Base-by-base conservation (phyloP, 2,797 vertebrate genomes). In the Falco biarmicus region DNA sequence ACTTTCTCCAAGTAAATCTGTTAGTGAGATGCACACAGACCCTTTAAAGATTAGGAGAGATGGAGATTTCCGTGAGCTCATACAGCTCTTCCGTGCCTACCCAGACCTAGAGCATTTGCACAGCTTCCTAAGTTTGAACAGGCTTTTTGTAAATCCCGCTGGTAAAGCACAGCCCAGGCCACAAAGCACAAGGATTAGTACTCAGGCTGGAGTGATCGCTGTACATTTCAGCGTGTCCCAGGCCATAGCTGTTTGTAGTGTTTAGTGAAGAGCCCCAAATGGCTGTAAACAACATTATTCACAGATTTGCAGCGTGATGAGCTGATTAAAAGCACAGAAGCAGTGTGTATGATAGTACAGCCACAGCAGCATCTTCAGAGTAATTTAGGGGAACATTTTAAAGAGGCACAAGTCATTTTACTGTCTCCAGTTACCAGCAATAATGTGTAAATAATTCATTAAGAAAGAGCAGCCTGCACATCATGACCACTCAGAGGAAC, bases 401-500 rank as follows among this genome's bases (percentile, higher is more conserved):
- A 90, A 93, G 82, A 94, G 56, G 19, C 25, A 56, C 34, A 64
- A 94, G 84, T 48, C 60, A 84, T 87, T 41, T 70, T 31, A 25
- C 37, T 60, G 75, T 64, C 79, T 82, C 79, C 80, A 68, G 79
- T 80, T 86, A 59, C 79, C 57, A 92, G 50, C 63, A 78, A 81
- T 79, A 89, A 90, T 11, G 19, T 37, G 71, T 59, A 85, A 96
- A 93, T 70, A 90, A 87, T 68, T 82, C 66, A 87, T 95, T 96
- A 89, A 60, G 56, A 88, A 86, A 87, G 77, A 63, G 34, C 71
- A 95, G 69, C 17, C 50, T 64, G 56, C 25, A 70, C 73, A 87
- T 69, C 74, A 91, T 39, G 41, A 53, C 47, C 25, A 79, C 51
- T 66, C 66, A 66, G 61, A 92, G 74, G 76, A 96, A 70, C 24